Base-by-base conservation (phyloP, 2,797 vertebrate species). In the Periophthalmus magnuspinnatus region DNA sequence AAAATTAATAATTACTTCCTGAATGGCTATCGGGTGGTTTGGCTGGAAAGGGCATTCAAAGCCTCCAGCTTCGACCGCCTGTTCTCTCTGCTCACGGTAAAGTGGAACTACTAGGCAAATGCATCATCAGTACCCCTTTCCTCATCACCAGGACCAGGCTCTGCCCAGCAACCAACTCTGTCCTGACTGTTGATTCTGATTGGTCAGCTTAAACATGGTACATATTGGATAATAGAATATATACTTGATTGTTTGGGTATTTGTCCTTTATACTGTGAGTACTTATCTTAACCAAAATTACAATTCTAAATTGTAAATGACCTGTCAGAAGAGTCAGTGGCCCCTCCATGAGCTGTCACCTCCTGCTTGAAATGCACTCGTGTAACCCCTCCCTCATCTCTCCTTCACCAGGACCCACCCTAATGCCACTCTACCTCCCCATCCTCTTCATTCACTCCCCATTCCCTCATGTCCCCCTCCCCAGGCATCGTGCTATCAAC, bases 1-100 rank as follows among this genome's bases (percentile, higher is more conserved):
- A 99, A 96, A 99, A 99, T 96, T 98, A 98, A 95, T 95, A 98
- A 98, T 99, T 98, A 97, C 97, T 98, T 98, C 97, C 95, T 99
- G 96, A 99, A 93, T 94, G 97, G 96, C 95, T 99, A 99, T 95
- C 97, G 97, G 95, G 96, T 94, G 94, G 95, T 98, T 94, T 99
- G 97, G 97, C 95, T 99, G 96, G 96, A 98, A 96, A 98, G 95
- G 93, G 95, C 96, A 86, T 96, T 97, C 95, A 96, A 97, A 95
- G 97, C 96, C 95, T 96, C 96, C 95, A 97, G 97, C 90, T 99
- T 97, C 98, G 96, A 98, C 94, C 97, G 95, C 95, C 96, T 99
- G 95, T 96, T 99, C 94, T 96, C 95, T 92, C 94, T 95, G 95
- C 96, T 99, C 94, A 99, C 97, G 97, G 97, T 99, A 99, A 99